Conservation (phyloP, 2,888 invertebrate species). For the Phlogophora meticulosa region DNA sequence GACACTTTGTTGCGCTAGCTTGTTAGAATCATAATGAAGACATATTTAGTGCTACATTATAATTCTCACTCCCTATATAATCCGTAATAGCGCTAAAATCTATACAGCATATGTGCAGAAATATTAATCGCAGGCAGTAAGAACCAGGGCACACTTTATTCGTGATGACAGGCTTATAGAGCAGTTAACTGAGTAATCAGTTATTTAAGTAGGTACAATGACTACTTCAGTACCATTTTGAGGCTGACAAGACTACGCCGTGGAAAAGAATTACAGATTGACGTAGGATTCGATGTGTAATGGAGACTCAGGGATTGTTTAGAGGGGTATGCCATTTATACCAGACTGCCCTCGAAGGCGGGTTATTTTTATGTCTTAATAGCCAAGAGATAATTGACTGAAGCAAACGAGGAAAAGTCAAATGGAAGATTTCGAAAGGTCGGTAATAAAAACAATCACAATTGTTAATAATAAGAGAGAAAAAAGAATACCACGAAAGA, state of each 20-base stretch:
- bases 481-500: too few relatives aligned
- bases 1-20: background rate
- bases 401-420: too few relatives aligned
- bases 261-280: background rate
- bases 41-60: background rate
- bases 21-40: too few relatives aligned
- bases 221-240: conserved; percentile 46
- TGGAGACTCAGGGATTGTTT: background rate
- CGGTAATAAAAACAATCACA: too few relatives aligned
- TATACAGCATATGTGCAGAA: conserved; percentile 24
- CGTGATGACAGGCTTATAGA: conserved; percentile 44
- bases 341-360: too few relatives aligned
- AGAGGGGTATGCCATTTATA: background rate
- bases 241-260: conserved; percentile 10
- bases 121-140: conserved; percentile 39
- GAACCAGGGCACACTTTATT: conserved; percentile 4
- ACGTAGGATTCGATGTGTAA: conserved; percentile 12
- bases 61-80: conserved; percentile 17
- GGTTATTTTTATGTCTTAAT: too few relatives aligned
- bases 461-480: too few relatives aligned
- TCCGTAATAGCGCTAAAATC: conserved; percentile 27
- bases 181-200: conserved; percentile 27
- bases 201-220: conserved; percentile 1
- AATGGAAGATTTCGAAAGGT: too few relatives aligned
- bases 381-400: too few relatives aligned